Base-by-base conservation (phyloP, 1,140 invertebrate genomes). In the Atta colombica region DNA sequence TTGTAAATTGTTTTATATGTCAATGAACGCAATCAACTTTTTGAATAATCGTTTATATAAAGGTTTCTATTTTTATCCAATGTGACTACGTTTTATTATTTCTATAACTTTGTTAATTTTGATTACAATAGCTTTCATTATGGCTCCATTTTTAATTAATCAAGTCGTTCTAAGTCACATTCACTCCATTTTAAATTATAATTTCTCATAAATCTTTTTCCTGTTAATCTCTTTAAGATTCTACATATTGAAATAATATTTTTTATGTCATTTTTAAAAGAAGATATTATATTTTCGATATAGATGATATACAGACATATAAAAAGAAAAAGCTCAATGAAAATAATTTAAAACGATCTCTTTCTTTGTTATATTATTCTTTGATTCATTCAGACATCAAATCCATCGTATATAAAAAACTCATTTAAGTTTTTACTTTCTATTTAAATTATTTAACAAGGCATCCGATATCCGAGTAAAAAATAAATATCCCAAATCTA, bases 1-100 rank as follows among this genome's bases (percentile, higher is more conserved):
- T 84, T 84, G 80, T 84, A 84, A 74, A 63, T 84, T 84, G 49
- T 75, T 84, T 84, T 84, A 75, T 75, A 84, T 51, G 14, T 84
- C 28, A 12, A 28, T 58, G 39, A 51, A 45, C 18, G 25, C 10
- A 61, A 61, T 35, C 31, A 58, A 60, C 21, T 45, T 74, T 53
- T 61, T n/a, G 45, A 31, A 75, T 84, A 51, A 75, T 84, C 80
- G 39, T 45, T 45, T 84, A 84, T 51, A 84, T 84, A 84, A 84
- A 84, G 45, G 69, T 84, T 84, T 84, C 80, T 84, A 84, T 84
- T 84, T 84, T 84, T 75, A 84, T 65, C 72, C 55, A 63, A 84
- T 25, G 28, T 63, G 63, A 82, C 80, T 39, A 82, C 3, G 69
- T 84, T 75, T 82, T 75, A 84, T 82, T 75, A 84, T 84, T 84